A percentile compares a stretch with the other conserved stretches of the same genome.
phyloP scores from a whole-genome alignment of 2,113 vertebrate genomes.

The Tursiops truncatus region DNA sequence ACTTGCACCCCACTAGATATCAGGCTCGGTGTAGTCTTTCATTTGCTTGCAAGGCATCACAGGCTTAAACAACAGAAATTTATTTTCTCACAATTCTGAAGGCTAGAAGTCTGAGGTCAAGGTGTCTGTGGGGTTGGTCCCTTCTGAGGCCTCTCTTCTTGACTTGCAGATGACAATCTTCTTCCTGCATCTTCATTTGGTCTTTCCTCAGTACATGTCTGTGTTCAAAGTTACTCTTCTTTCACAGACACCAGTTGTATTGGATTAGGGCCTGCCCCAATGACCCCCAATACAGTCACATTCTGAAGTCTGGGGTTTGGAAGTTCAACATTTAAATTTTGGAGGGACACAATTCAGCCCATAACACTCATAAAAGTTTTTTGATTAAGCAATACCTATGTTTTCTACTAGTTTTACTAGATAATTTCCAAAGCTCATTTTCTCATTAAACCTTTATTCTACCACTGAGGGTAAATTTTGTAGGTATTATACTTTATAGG shows the following conservation, averaged over 20 bases:
- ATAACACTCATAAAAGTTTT: not conserved
- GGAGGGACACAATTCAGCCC: not conserved
- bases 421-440: not conserved
- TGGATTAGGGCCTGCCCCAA: not conserved
- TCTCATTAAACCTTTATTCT: not conserved
- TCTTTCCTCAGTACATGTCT: not conserved
- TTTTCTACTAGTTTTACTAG: not conserved
- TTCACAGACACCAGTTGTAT: not conserved
- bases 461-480: not conserved
- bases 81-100: not conserved
- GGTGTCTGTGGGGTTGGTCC: too few relatives aligned
- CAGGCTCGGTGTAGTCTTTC: not conserved
- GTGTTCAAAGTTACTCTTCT: not conserved
- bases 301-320: not conserved
- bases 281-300: not conserved
- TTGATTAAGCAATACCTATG: not conserved
- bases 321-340: not conserved
- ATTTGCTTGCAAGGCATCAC: not conserved
- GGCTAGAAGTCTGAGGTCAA: not conserved
- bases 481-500: not conserved
- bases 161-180: not conserved
- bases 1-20: not conserved
- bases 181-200: not conserved
- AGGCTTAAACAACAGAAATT: not conserved
- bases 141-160: not conserved